Base-by-base conservation (phyloP, 2,888 invertebrate species). In the Tholera decimalis region DNA sequence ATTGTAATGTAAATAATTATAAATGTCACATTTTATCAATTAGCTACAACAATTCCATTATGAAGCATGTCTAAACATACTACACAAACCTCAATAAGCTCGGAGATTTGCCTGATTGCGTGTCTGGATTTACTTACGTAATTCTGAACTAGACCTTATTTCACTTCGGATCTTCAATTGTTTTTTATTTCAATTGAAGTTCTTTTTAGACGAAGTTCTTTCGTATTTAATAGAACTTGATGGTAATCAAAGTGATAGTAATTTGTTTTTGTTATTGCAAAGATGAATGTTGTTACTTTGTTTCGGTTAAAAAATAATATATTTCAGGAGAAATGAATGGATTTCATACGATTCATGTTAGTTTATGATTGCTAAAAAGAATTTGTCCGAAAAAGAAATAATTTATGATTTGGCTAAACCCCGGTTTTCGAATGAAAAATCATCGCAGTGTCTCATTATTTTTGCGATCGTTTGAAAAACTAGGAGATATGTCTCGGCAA, bases 41-140 rank as follows among this genome's bases (percentile, higher is more conserved):
- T n/a, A n/a, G n/a, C 8, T 26, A 33, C 18, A 20, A 26, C n/a
- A 44, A 61, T 26, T 13, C 1, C 13, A 26, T 30, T 26, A 44
- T 24, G 30, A 15, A 20, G 18, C 28, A 71, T 1, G n/a, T 22
- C 33, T 3, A 1, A 72, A 46, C 11, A 6, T 33, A 26, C n/a
- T 33, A 1, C n/a, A 22, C 39, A n/a, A 43, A 18, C 28, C 26
- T 44, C n/a, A 24, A 71, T 61, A 61, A 77, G 53, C 44, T 35
- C 30, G 0, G 62, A 62, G 73, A 72, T 77, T 70, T 54, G 11
- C 24, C 24, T 77, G 72, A 61, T 77, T 71, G 62, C 73, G 73
- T 71, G 77, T 72, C 26, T 46, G 63, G 62, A 70, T 77, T 72
- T 61, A 28, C 54, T n/a, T 39, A 57, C 46, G 47, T 53, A 47